Conservation (phyloP, 2,113 vertebrate genomes). For the Mus pahari region DNA sequence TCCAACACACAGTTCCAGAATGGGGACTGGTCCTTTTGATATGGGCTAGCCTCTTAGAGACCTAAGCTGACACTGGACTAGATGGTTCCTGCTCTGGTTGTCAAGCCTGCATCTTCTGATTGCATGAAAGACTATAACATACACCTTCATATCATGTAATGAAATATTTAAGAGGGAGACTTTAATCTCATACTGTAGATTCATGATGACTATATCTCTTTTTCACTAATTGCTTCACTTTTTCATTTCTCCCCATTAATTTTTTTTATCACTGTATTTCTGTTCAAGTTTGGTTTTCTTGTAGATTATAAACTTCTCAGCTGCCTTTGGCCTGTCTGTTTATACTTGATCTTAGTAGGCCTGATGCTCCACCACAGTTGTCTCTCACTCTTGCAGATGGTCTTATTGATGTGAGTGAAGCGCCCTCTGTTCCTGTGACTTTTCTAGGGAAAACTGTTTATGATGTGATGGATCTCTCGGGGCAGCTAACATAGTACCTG, state of each 20-base stretch:
- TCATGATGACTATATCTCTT: neutral
- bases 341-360: neutral
- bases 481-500: neutral
- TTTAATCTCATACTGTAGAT: neutral
- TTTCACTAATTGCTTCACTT: neutral
- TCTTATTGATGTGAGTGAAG: neutral
- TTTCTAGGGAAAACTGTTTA: neutral
- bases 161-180: neutral
- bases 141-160: neutral
- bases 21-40: neutral
- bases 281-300: neutral
- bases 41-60: neutral
- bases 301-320: neutral
- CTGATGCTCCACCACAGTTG: neutral
- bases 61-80: neutral
- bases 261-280: slow-evolving; percentile 56
- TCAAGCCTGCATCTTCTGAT: neutral
- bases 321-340: neutral
- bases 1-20: neutral
- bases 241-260: slow-evolving; percentile 38
- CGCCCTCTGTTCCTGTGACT: neutral
- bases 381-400: neutral
- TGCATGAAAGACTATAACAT: neutral
- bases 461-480: neutral
- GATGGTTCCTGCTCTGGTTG: neutral